Evolutionary conservation across 2,113 vertebrate species (phyloP).

Genomic region (Misgurnus mizolepis): DNA sequence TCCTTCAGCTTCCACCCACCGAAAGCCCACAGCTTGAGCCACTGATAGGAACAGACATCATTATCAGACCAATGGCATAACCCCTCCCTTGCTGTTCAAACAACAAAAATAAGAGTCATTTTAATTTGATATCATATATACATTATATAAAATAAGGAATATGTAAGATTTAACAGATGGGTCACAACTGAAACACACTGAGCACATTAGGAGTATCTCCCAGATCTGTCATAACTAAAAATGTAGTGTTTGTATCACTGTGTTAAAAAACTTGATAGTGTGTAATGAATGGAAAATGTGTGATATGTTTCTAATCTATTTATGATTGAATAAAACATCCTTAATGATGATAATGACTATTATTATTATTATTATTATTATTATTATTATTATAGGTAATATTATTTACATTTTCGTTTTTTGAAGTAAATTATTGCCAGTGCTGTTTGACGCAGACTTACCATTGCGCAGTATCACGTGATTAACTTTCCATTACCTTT

Average conservation of each 20-base stretch:
- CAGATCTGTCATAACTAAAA: too few relatives aligned
- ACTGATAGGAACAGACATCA: slow-evolving; percentile 51
- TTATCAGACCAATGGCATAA: slow-evolving; percentile 44
- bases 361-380: too few relatives aligned
- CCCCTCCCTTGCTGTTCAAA: background rate
- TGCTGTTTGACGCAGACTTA: background rate
- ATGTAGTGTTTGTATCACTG: too few relatives aligned
- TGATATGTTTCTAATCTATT: background rate
- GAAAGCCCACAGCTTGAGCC: slow-evolving; percentile 30
- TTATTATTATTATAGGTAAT: too few relatives aligned
- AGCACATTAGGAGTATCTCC: too few relatives aligned
- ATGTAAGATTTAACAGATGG: too few relatives aligned
- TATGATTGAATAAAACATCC: background rate
- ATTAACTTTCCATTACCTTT: background rate
- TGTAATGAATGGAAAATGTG: too few relatives aligned
- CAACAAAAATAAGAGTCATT: background rate
- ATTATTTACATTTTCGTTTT: too few relatives aligned
- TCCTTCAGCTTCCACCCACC: slow-evolving; percentile 14
- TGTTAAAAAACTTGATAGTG: too few relatives aligned
- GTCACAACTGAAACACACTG: background rate
- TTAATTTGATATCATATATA: background rate
- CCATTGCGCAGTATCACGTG: slow-evolving; percentile 18
- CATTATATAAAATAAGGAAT: too few relatives aligned
- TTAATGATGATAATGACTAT: too few relatives aligned
- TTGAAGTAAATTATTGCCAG: background rate